phyloP scores from a whole-genome alignment of 2,113 vertebrate genomes.

The Aythya baeri region DNA sequence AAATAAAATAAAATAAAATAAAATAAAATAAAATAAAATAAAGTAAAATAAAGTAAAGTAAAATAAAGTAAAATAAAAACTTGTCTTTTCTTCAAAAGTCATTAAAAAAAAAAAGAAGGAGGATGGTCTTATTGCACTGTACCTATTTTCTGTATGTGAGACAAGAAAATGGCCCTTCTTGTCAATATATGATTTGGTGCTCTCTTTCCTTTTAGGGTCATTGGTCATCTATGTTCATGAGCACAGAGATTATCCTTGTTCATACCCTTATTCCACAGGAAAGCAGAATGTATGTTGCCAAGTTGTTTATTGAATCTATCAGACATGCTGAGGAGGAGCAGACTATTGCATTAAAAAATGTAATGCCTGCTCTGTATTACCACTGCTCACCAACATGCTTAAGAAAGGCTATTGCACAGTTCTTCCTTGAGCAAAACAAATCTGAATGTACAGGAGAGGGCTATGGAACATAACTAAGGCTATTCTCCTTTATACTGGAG shows the following conservation, averaged over 20 bases:
- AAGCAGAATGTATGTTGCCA: not conserved
- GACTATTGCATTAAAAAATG: not conserved
- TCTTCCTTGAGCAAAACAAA: not conserved
- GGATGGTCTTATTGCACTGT: not conserved
- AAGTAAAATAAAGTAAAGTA: not conserved
- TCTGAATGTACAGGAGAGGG: not conserved
- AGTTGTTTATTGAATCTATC: not conserved
- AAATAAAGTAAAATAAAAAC: not conserved
- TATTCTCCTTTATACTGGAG: not conserved
- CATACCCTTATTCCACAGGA: not conserved
- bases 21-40: not conserved
- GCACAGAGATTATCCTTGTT: not conserved
- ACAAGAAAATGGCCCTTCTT: not conserved
- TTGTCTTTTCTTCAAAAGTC: constrained; percentile 10
- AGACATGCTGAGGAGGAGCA: not conserved
- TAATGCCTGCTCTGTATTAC: not conserved
- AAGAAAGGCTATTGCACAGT: not conserved
- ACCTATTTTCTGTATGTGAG: not conserved
- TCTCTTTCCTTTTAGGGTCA: constrained; percentile 30
- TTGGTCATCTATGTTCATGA: not conserved
- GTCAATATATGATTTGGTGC: not conserved
- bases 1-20: not conserved
- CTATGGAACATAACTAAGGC: not conserved
- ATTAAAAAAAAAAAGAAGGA: not conserved
- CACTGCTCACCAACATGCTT: not conserved